Base-by-base conservation (phyloP, 2,888 invertebrate genomes). In the Tachystola acroxantha region DNA sequence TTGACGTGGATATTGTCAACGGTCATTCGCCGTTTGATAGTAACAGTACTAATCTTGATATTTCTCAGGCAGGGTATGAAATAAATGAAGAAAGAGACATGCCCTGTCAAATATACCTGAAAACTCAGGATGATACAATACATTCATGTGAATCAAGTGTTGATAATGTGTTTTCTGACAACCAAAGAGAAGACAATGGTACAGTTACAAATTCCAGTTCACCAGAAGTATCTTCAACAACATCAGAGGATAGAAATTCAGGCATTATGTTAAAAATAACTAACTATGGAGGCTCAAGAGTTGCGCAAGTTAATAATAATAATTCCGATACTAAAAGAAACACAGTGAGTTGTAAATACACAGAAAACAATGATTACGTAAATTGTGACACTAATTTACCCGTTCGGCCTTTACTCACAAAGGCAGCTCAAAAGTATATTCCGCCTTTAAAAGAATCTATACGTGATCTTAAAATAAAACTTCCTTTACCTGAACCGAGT, bases 401-500 rank as follows among this genome's bases (percentile, higher is more conserved):
- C 32, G 50, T 57, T 22, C 59, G 79, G 41, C 81, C 79, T 16
- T 62, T 88, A 41, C 61, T 87, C 32, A 88, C 87, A 24, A 88
- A 88, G 64, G 88, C 74, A 34, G 88, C 88, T 36, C 81, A 86
- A 64, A 88, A 88, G 66, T 88, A 88, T 53, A 87, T 88, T 57
- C 87, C 88, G 34, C 87, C 88, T 3, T 46, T 81, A 43, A 77
- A 71, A 60, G 78, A 79, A 52, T 59, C 70, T 12, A 64, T 76
- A 34, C 59, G 61, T 30, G 77, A 86, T 51, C 64, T 88, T 22
- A 88, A 84, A 69, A 72, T 86, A 25, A 76, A 86, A 62, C 64
- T 88, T 14, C 63, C 77, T 27, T 67, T 88, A 53, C 84, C 88
- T 33, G 69, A 75, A 50, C 74, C 81, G 38, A 84, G 78, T 45